These are phyloP conservation scores for Carettochelys insculpta DNA, from an alignment of 2,113 vertebrate species.

Conservation along the genomic window DNA sequence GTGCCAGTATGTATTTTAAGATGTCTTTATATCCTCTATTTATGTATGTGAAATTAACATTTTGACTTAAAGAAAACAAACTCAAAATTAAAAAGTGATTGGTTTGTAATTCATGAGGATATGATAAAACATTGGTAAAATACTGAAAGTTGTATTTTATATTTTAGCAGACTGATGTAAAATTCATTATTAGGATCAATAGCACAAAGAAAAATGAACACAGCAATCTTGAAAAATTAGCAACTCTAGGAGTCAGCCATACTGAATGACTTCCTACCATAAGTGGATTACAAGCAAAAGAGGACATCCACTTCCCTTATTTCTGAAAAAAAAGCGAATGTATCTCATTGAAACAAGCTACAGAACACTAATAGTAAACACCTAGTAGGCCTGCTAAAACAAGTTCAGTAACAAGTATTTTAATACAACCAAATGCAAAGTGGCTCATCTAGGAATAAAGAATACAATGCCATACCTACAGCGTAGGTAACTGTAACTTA, in stretches of 20 bases:
- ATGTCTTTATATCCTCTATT: not conserved
- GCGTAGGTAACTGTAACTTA: not conserved
- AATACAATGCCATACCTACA: not conserved
- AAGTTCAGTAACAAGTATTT: not conserved
- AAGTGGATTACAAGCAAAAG: not conserved
- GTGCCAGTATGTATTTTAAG: not conserved
- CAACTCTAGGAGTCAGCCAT: not conserved
- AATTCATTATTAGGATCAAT: not conserved
- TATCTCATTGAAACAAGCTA: not conserved
- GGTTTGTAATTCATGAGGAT: not conserved
- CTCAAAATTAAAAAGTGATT: not conserved
- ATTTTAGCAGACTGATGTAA: not conserved
- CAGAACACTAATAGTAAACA: not conserved
- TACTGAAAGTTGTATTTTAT: not conserved
- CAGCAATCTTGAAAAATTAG: not conserved
- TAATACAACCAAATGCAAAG: not conserved
- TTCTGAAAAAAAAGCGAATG: not conserved
- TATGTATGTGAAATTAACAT: not conserved
- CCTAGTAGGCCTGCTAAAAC: not conserved
- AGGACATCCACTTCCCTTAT: not conserved
- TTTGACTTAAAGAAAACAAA: not conserved
- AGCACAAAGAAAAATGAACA: slow-evolving; percentile 3
- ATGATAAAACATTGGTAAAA: too few species aligned
- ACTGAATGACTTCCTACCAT: not conserved
- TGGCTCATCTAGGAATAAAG: not conserved